Conservation (phyloP, 2,113 vertebrate species). For the Cnemophilus loriae region DNA sequence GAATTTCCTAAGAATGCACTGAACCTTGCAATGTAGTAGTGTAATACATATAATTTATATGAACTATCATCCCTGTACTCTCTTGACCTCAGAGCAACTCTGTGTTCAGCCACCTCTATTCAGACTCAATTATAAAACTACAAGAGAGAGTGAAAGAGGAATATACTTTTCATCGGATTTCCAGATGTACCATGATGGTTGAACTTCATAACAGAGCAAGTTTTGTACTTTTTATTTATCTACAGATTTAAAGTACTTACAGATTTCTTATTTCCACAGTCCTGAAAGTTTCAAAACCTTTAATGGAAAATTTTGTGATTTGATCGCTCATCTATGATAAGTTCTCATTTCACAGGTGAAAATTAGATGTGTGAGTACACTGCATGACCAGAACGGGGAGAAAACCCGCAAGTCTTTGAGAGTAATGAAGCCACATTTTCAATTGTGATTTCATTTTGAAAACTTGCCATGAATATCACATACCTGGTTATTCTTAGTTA, state of each 20-base stretch:
- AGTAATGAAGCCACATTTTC: background rate
- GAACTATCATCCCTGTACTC: slow-evolving; percentile 26
- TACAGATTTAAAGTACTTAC: background rate
- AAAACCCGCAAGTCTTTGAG: background rate
- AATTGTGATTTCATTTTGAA: background rate
- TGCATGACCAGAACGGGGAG: background rate
- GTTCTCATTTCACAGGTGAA: background rate
- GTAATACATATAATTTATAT: slow-evolving; percentile 40
- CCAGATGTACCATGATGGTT: background rate
- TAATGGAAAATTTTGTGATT: background rate
- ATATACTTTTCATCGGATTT: background rate
- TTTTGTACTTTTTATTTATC: background rate
- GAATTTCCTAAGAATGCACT: slow-evolving; percentile 34
- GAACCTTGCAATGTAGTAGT: slow-evolving; percentile 31
- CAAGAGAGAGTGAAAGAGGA: background rate
- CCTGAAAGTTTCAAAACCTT: background rate
- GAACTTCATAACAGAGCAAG: background rate
- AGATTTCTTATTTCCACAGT: background rate
- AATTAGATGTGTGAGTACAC: background rate
- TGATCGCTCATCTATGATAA: background rate
- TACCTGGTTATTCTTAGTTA: background rate
- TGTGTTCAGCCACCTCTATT: slow-evolving; percentile 26
- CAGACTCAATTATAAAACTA: slow-evolving; percentile 5
- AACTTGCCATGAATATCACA: background rate
- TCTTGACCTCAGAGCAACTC: slow-evolving; percentile 23